Evolutionary conservation across 2,888 invertebrate genomes (phyloP).

Genomic region (Drosophila siamana): DNA sequence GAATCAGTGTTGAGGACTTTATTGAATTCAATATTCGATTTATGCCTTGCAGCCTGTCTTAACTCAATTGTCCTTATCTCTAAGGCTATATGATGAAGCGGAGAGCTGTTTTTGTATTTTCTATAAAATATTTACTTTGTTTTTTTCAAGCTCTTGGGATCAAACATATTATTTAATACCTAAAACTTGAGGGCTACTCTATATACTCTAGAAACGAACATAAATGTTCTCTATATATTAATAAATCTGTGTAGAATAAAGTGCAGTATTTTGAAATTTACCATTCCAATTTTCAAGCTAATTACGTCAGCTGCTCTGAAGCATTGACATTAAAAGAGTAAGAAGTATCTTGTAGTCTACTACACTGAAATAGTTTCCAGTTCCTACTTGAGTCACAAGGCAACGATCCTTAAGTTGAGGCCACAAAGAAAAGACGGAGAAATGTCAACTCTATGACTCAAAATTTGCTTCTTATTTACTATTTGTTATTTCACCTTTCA

Average conservation of each 20-base stretch:
- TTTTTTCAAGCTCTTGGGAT: no score
- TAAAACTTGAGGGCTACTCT: no score
- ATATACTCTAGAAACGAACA: no score
- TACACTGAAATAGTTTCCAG: neutral
- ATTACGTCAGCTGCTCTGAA: neutral
- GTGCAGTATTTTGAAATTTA: no score
- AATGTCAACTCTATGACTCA: constrained; percentile 11
- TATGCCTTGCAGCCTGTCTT: neutral
- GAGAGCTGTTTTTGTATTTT: neutral
- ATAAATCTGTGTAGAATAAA: no score
- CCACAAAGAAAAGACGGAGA: constrained; percentile 19
- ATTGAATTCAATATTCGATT: neutral
- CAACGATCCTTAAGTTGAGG: constrained; percentile 9
- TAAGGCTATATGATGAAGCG: neutral
- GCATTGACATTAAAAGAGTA: neutral
- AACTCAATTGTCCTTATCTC: neutral
- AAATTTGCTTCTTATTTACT: neutral
- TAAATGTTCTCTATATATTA: no score
- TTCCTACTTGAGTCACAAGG: neutral
- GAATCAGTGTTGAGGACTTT: neutral
- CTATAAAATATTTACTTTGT: neutral
- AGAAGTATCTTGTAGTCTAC: neutral
- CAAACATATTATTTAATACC: no score
- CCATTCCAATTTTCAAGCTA: neutral
- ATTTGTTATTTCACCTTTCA: constrained; percentile 8